phyloP scores from a whole-genome alignment of 2,888 invertebrate species.

The Andrena bucephala region DNA sequence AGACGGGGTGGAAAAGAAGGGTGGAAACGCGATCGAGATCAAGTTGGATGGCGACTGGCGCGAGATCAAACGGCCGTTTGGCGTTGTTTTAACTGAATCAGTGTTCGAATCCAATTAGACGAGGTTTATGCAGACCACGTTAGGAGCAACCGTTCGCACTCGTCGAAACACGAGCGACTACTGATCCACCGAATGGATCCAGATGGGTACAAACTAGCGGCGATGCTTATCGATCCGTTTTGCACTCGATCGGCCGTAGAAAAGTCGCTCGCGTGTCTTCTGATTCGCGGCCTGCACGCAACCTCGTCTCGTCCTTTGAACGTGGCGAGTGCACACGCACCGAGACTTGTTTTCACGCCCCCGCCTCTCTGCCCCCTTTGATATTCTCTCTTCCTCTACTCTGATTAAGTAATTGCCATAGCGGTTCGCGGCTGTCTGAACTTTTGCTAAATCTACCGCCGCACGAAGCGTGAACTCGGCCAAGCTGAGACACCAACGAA shows the following conservation, averaged over 20 bases:
- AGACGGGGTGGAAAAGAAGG: neutral
- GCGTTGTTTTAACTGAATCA: neutral
- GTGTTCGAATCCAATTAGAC: neutral
- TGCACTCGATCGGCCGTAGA: conserved; percentile 7
- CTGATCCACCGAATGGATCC: conserved; percentile 32
- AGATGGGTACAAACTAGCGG: neutral
- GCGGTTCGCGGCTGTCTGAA: neutral
- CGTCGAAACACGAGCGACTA: conserved; percentile 4
- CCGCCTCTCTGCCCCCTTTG: neutral
- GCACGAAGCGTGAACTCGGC: neutral
- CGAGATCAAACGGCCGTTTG: neutral
- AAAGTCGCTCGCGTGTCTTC: conserved; percentile 11
- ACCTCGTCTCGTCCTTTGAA: neutral
- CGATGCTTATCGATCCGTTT: conserved; percentile 36
- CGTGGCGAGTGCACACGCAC: conserved; percentile 35
- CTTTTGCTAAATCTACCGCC: neutral
- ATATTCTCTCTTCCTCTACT: neutral
- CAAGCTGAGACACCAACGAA: too few relatives aligned
- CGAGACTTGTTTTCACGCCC: conserved; percentile 17
- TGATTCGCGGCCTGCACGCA: neutral
- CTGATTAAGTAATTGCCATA: conserved; percentile 44
- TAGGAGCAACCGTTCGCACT: neutral
- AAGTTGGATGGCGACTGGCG: neutral
- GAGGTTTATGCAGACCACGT: too few relatives aligned
- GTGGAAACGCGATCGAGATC: neutral